Conservation (phyloP, 2,113 vertebrate genomes). For the Psittacara wagleri region DNA sequence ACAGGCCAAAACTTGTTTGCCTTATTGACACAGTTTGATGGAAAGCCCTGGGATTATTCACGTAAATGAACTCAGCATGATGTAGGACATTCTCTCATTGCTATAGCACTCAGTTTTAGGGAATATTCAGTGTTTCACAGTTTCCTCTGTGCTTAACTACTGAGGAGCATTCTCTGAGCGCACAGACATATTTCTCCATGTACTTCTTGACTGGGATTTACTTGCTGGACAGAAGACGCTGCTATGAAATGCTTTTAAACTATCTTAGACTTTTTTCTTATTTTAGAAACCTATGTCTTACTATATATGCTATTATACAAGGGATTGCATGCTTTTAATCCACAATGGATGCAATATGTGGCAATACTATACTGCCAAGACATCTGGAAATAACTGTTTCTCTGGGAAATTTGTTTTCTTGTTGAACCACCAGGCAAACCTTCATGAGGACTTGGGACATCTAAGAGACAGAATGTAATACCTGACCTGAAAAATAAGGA, state of each 20-base stretch:
- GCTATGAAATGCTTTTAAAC: background rate
- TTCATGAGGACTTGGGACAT: background rate
- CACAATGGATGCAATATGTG: background rate
- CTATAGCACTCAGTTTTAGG: background rate
- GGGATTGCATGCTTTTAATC: background rate
- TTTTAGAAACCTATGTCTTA: background rate
- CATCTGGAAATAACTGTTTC: background rate
- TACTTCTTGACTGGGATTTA: background rate
- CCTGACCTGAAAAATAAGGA: background rate
- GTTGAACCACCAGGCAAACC: background rate
- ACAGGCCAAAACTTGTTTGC: conserved; percentile 46
- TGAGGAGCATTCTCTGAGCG: background rate
- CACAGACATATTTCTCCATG: background rate
- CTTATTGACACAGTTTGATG: conserved; percentile 39
- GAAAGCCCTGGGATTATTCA: conserved; percentile 11
- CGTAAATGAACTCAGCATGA: background rate
- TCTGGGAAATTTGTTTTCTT: background rate
- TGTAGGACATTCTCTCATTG: background rate
- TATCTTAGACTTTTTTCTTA: background rate
- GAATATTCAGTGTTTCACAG: background rate
- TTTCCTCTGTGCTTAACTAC: background rate
- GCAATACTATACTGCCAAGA: background rate
- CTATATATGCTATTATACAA: background rate
- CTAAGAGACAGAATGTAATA: background rate
- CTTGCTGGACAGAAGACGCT: background rate